Base-by-base conservation (phyloP, 2,888 invertebrate species). In the Endomychus coccineus region DNA sequence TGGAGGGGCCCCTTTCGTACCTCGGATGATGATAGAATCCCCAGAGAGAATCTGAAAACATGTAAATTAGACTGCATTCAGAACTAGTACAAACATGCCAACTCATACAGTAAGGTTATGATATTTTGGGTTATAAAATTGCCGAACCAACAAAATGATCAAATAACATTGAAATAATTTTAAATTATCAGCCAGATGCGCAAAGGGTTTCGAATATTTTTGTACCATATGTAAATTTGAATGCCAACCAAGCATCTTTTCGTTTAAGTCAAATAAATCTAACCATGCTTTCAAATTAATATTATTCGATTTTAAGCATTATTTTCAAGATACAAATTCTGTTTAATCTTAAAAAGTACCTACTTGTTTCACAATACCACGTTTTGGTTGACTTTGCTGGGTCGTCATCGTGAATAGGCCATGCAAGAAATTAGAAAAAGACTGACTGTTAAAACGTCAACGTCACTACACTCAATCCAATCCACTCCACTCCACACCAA, bases 11-110 rank as follows among this genome's bases (percentile, higher is more conserved):
- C 91, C 89, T 1, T 85, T 83, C 46, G 80, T 75, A 44, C 82
- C 91, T 58, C 94, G 77, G 52, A 98, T 86, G 30, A 95, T 82
- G 40, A 98, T 77, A 39, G 95, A 86, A 70, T 98, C 98, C 39
- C 97, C 98, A 42, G 97, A 96, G 44, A 91, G 74, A 45, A 97
- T 84, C 96, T 97, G 49, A 27, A 29, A 71, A 36, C 34, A 45
- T 45, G 36, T 43, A 3, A 33, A 34, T 3, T 14, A 34, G 25
- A 36, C 7, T n/a, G n/a, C n/a, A n/a, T n/a, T n/a, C n/a, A n/a
- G 17, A 25, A 19, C 14, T 35, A 28, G 39, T 28, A 42, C 39
- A 45, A 50, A 53, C 45, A 49, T 59, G 55, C 58, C 52, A 57
- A 56, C 57, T 58, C 54, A 57, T 46, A 54, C 42, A 42, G 39